phyloP scores from a whole-genome alignment of 2,888 invertebrate species.

The Nebria salina region DNA sequence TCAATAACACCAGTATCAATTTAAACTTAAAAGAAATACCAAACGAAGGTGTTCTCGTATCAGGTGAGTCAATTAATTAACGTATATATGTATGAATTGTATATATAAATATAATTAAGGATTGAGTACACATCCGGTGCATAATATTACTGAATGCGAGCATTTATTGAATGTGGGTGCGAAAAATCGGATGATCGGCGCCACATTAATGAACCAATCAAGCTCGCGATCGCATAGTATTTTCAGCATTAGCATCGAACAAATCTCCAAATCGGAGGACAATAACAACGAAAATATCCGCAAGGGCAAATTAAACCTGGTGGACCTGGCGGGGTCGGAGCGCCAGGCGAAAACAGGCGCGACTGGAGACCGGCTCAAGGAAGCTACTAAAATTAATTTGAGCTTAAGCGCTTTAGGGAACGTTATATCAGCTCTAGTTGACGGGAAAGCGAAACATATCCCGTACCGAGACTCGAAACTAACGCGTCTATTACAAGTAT shows the following conservation, averaged over 20 bases:
- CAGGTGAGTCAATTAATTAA: slow-evolving; percentile 54
- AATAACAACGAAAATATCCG: slow-evolving; percentile 59
- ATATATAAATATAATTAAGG: slow-evolving; percentile 58
- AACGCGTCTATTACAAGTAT: slow-evolving; percentile 77
- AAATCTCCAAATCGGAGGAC: slow-evolving; percentile 66
- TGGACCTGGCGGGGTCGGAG: slow-evolving; percentile 90
- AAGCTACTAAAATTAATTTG: slow-evolving; percentile 90
- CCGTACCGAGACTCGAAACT: slow-evolving; percentile 89
- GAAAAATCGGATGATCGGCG: slow-evolving; percentile 81
- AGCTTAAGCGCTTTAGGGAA: slow-evolving; percentile 88
- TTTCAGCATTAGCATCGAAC: slow-evolving; percentile 85
- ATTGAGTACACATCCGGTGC: slow-evolving; percentile 79
- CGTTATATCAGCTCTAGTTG: slow-evolving; percentile 88
- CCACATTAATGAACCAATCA: slow-evolving; percentile 89
- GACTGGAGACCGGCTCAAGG: slow-evolving; percentile 83
- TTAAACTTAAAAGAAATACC: slow-evolving; percentile 66
- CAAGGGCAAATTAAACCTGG: slow-evolving; percentile 78
- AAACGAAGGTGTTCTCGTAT: slow-evolving; percentile 65
- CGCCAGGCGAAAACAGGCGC: slow-evolving; percentile 86
- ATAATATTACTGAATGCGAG: slow-evolving; percentile 81
- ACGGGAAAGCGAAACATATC: slow-evolving; percentile 81
- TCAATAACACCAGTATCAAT: slow-evolving; percentile 50
- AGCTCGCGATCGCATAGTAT: slow-evolving; percentile 89
- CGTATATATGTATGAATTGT: too few relatives aligned
- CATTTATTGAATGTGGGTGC: slow-evolving; percentile 79